phyloP scores from a whole-genome alignment of 2,113 vertebrate species.

The Oreocharis arfaki region DNA sequence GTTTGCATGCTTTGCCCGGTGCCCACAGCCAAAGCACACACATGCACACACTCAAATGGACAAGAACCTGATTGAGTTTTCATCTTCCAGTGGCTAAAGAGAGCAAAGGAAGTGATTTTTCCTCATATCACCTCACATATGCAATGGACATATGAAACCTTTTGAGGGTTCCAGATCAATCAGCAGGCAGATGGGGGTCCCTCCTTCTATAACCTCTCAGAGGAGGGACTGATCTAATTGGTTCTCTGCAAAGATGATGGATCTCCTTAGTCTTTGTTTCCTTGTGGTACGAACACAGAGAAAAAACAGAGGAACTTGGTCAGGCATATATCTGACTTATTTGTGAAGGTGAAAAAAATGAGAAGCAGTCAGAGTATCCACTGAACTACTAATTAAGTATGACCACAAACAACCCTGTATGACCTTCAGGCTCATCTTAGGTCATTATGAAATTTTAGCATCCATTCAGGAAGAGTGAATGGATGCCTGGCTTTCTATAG shows the following conservation, averaged over 20 bases:
- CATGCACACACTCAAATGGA: accelerated
- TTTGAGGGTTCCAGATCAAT: background rate
- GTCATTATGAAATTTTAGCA: background rate
- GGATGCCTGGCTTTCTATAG: background rate
- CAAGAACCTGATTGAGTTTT: background rate
- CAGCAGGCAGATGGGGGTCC: background rate
- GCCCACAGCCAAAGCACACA: background rate
- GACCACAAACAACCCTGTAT: background rate
- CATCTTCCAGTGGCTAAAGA: background rate
- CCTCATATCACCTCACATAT: background rate
- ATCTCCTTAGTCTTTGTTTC: background rate
- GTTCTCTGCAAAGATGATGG: background rate
- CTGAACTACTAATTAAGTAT: background rate
- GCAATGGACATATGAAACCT: background rate
- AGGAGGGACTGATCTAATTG: background rate
- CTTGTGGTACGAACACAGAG: background rate
- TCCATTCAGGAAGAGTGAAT: background rate
- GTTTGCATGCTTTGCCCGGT: background rate
- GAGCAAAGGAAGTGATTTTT: background rate
- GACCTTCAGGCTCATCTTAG: background rate
- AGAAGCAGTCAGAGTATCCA: background rate
- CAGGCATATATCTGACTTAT: background rate
- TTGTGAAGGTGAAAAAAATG: background rate
- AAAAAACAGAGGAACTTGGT: background rate
- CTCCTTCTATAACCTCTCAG: background rate